Evolutionary conservation across 1,140 invertebrate species (phyloP), one percentile per base, ranked within the genome.

Genomic region (Drosophila willistoni): DNA sequence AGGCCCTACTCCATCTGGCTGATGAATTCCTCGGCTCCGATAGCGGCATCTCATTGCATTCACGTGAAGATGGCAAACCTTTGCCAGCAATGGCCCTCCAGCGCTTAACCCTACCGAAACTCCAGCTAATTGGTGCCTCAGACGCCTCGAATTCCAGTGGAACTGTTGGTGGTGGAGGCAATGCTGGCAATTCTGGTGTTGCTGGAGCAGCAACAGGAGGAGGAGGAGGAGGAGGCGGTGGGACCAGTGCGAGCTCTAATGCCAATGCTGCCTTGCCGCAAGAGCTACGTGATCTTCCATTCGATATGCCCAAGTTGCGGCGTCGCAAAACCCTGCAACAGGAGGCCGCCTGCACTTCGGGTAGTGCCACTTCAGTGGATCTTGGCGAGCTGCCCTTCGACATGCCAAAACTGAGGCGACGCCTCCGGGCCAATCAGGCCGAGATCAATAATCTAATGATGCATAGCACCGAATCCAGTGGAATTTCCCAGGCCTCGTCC

Each of bases 231-330:
- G 29, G 22, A 25, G 22, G 22, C 22, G 14, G 95, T 96, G 79
- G 93, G 96, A 33, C 94, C 94, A 17, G 95, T 96, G 92, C 93
- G 97, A 64, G 96, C 96, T 0, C 97, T 97, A 79, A 97, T 97
- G 96, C 96, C 96, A n/a, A 97, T 97, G 90, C 91, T 96, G 57
- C 93, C 95, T 41, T 93, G 95, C 68, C 94, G 94, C 91, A 94
- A 22, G 96, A 97, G 87, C 92, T 97, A n/a, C 93, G 95, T 41
- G 95, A 97, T 83, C 93, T 97, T 66, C 96, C 97, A 0, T 97
- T 97, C 79, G 96, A 97, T 76, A 97, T 97, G 96, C 96, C 97
- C n/a, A 98, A 98, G 90, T 91, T 97, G 61, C 93, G 96, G 51
- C 93, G 96, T 55, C 94, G 95, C 90, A 94, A 96, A 71, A 93